phyloP scores from a whole-genome alignment of 2,888 invertebrate genomes.

The Pyrochroa serraticornis region DNA sequence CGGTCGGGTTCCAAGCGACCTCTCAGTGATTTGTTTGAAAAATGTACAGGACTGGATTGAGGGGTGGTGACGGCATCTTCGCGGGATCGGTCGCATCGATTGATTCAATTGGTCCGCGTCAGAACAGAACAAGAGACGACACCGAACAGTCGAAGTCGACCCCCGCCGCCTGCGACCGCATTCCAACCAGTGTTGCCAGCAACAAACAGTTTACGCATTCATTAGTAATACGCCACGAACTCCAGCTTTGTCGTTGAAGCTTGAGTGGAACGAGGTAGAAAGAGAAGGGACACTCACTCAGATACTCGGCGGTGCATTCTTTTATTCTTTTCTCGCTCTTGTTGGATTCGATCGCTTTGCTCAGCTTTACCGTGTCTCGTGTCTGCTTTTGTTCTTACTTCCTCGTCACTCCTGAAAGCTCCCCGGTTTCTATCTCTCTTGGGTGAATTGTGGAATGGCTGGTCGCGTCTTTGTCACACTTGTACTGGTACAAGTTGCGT shows the following conservation, averaged over 20 bases:
- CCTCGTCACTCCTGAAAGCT: slow-evolving; percentile 47
- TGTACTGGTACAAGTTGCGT: slow-evolving; percentile 48
- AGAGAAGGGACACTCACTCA: slow-evolving; percentile 11
- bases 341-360: slow-evolving; percentile 53
- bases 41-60: slow-evolving; percentile 34
- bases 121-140: slow-evolving; percentile 49
- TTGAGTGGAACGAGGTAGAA: slow-evolving; percentile 15
- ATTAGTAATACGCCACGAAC: slow-evolving; percentile 56
- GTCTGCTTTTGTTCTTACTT: slow-evolving; percentile 56
- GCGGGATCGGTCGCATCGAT: slow-evolving; percentile 46
- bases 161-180: slow-evolving; percentile 62
- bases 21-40: slow-evolving; percentile 31
- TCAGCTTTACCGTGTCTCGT: slow-evolving; percentile 54
- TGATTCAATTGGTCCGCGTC: slow-evolving; percentile 51
- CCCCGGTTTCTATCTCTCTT: slow-evolving; percentile 57
- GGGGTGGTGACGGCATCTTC: slow-evolving; percentile 40
- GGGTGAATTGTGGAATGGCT: slow-evolving; percentile 60
- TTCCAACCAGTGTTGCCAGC: slow-evolving; percentile 58
- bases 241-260: slow-evolving; percentile 29
- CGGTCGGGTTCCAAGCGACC: neutral
- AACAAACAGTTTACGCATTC: slow-evolving; percentile 59
- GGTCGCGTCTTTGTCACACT: slow-evolving; percentile 62
- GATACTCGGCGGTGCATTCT: slow-evolving; percentile 42
- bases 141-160: slow-evolving; percentile 59
- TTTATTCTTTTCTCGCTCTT: slow-evolving; percentile 55